Conservation (phyloP, 1,140 invertebrate species). For the Pygmarrhopalites habei region DNA sequence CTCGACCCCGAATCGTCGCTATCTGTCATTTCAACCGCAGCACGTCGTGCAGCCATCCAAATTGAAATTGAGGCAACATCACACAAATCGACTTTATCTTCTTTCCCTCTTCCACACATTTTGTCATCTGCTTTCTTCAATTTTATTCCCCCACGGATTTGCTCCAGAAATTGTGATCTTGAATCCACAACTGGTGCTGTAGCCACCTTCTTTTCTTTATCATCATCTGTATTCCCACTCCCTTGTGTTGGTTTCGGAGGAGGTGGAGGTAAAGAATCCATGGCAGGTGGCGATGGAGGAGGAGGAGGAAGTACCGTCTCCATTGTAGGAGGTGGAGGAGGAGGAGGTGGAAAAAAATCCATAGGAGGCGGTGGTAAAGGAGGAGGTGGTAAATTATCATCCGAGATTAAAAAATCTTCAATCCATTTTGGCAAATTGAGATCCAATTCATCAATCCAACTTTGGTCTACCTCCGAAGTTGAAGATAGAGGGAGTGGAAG, state of each 20-base stretch:
- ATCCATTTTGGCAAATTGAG: too few relatives aligned
- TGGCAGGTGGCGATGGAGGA: slow-evolving; percentile 47
- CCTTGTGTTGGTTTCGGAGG: slow-evolving; percentile 15
- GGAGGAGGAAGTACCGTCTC: too few relatives aligned
- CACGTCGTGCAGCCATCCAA: slow-evolving; percentile 57
- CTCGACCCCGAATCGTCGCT: slow-evolving; percentile 80
- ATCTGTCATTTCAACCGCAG: slow-evolving; percentile 90
- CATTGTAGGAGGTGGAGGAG: too few relatives aligned
- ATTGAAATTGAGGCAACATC: slow-evolving; percentile 89
- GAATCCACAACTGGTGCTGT: slow-evolving; percentile 28
- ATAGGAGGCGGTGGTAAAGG: slow-evolving; percentile 45
- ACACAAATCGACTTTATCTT: slow-evolving; percentile 57
- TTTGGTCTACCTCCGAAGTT: too few relatives aligned
- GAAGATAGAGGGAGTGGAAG: too few relatives aligned
- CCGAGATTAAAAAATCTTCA: too few relatives aligned
- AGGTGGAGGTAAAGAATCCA: slow-evolving; percentile 26
- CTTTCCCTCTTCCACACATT: slow-evolving; percentile 50
- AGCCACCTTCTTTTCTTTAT: slow-evolving; percentile 26
- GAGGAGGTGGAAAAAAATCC: slow-evolving; percentile 42
- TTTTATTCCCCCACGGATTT: slow-evolving; percentile 75
- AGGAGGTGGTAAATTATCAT: slow-evolving; percentile 64
- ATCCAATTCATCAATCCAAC: too few relatives aligned
- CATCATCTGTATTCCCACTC: too few relatives aligned
- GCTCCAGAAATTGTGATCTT: slow-evolving; percentile 56
- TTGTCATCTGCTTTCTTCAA: slow-evolving; percentile 39